These are phyloP conservation scores for Enteromius mattozi DNA, from an alignment of 2,797 vertebrate species.

Conservation along the genomic window DNA sequence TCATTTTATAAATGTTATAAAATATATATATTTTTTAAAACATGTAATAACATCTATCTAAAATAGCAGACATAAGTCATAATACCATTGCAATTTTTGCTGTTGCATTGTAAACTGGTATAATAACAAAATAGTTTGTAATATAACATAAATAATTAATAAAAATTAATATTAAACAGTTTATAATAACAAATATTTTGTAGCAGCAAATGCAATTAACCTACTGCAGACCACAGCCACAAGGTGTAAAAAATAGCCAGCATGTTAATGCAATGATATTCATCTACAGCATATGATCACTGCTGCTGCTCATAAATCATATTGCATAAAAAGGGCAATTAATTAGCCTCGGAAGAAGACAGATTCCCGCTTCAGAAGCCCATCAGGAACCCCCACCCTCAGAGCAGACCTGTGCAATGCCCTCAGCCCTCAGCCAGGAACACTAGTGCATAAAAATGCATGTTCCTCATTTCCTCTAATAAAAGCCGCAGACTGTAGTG, in stretches of 20 bases:
- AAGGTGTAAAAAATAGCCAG: constrained; percentile 7
- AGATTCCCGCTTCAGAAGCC: constrained; percentile 58
- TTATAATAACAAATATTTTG: background rate
- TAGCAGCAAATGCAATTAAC: constrained; percentile 3
- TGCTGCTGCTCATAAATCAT: constrained; percentile 36
- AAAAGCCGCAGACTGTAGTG: constrained; percentile 43
- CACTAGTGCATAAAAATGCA: constrained; percentile 73
- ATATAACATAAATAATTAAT: background rate
- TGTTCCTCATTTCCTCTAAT: constrained; percentile 57
- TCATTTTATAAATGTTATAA: background rate
- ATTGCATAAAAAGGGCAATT: constrained; percentile 38
- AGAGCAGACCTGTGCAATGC: constrained; percentile 70
- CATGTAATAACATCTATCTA: background rate
- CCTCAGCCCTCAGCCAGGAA: constrained; percentile 69
- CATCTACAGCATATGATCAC: constrained; percentile 30
- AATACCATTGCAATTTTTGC: background rate
- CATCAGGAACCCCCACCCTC: constrained; percentile 71
- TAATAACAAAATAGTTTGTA: background rate
- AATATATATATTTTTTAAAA: background rate
- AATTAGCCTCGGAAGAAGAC: constrained; percentile 38
- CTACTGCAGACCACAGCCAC: constrained; percentile 13
- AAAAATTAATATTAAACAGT: background rate
- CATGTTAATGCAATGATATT: constrained; percentile 20
- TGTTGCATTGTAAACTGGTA: background rate
- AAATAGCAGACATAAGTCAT: background rate